A percentile compares a stretch with the other conserved stretches of the same genome.
These are phyloP conservation scores for Ferdinandea cuprea DNA, from an alignment of 2,888 invertebrate genomes.

Conservation along the genomic window DNA sequence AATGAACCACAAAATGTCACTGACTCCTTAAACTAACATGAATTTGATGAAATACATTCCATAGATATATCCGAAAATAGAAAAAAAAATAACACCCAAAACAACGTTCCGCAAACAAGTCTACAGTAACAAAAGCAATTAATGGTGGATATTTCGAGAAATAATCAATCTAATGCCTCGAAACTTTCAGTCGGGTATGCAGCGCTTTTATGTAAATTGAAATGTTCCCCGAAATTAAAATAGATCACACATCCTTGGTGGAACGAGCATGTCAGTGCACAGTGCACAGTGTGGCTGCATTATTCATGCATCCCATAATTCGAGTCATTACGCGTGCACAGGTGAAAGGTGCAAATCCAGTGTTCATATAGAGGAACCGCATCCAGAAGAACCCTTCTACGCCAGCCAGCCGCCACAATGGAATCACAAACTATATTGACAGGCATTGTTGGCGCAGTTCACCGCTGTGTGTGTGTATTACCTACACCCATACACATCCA, in stretches of 20 bases:
- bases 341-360: conserved; percentile 47
- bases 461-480: no score
- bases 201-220: conserved; percentile 62
- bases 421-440: conserved; percentile 55
- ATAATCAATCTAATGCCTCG: conserved; percentile 49
- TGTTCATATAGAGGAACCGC: conserved; percentile 3
- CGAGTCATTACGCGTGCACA: conserved; percentile 49
- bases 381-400: conserved; percentile 18
- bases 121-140: not conserved
- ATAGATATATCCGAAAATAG: no score
- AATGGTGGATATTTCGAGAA: conserved; percentile 11
- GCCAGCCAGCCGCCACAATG: conserved; percentile 25
- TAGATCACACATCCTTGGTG: conserved; percentile 18
- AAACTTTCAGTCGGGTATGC: not conserved
- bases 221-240: conserved; percentile 60
- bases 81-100: not conserved
- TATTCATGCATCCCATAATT: conserved; percentile 46
- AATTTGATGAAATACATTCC: no score
- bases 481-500: not conserved
- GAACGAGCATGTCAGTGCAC: not conserved
- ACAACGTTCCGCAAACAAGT: not conserved
- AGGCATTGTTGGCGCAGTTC: conserved; percentile 38
- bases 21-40: no score
- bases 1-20: no score
- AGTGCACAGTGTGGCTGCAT: conserved; percentile 29